Evolutionary conservation across 2,888 invertebrate genomes (phyloP).

Genomic region (Tetragnatha montana): DNA sequence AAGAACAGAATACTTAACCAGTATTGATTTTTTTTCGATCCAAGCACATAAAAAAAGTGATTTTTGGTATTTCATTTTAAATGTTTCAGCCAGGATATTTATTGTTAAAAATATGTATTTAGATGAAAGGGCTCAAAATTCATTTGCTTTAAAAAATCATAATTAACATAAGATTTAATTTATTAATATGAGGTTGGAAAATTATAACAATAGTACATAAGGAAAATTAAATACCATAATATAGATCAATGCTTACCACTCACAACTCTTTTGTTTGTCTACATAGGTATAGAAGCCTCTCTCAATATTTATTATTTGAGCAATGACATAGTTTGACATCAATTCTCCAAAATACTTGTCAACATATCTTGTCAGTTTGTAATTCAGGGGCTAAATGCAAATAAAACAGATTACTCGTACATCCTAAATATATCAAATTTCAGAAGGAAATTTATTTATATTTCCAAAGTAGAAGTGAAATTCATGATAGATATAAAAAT

Average conservation of each 20-base stretch:
- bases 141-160: background rate
- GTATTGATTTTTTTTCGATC: no score
- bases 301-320: slow-evolving; percentile 78
- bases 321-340: slow-evolving; percentile 79
- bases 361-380: slow-evolving; percentile 77
- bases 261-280: slow-evolving; percentile 75
- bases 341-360: slow-evolving; percentile 77
- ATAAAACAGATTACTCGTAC: slow-evolving; percentile 15
- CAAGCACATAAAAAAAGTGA: no score
- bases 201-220: no score
- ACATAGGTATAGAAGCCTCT: slow-evolving; percentile 76
- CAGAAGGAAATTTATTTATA: background rate
- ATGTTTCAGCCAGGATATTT: background rate
- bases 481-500: background rate
- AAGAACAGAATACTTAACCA: no score
- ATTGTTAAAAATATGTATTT: background rate
- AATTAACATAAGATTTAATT: background rate
- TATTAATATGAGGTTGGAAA: no score
- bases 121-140: background rate
- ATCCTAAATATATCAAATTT: background rate
- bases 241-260: slow-evolving; percentile 74
- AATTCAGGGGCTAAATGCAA: slow-evolving; percentile 72
- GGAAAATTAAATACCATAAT: no score
- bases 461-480: no score
- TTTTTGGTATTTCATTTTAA: no score